Evolutionary conservation across 1,140 invertebrate species (phyloP).

Genomic region (Psilanteris sp.): DNA sequence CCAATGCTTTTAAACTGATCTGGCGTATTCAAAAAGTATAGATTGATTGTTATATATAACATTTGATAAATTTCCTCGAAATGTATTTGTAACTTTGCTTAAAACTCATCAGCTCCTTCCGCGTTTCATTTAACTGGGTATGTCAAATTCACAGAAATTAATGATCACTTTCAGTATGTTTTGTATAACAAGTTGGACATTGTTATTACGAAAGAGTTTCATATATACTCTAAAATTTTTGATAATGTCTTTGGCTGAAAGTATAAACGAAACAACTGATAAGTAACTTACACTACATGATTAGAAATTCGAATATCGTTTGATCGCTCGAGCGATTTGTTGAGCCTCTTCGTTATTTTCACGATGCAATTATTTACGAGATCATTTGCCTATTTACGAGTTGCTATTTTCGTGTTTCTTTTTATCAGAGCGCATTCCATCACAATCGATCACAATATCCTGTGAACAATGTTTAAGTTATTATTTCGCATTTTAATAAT

Average conservation of each 20-base stretch:
- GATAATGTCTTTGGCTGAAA: slow-evolving; percentile 75
- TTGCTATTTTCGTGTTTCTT: slow-evolving; percentile 51
- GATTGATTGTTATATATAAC: neutral
- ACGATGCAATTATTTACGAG: slow-evolving; percentile 35
- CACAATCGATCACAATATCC: slow-evolving; percentile 60
- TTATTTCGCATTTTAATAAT: no score
- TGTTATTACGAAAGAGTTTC: slow-evolving; percentile 11
- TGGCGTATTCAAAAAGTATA: neutral
- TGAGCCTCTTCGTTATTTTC: slow-evolving; percentile 30
- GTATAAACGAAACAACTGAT: slow-evolving; percentile 55
- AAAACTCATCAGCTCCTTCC: neutral
- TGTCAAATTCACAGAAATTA: no score
- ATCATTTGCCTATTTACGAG: slow-evolving; percentile 30
- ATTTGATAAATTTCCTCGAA: neutral
- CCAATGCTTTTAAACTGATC: slow-evolving; percentile 7
- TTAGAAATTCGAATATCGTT: slow-evolving; percentile 11
- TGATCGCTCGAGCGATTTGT: slow-evolving; percentile 16
- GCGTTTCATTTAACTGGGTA: slow-evolving; percentile 4
- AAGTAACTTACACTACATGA: slow-evolving; percentile 56
- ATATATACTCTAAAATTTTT: slow-evolving; percentile 13
- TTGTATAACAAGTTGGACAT: slow-evolving; percentile 37
- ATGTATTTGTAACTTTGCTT: slow-evolving; percentile 3
- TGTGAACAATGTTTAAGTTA: no score
- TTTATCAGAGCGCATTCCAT: slow-evolving; percentile 26
- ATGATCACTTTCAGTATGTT: slow-evolving; percentile 23